Evolutionary conservation across 92 coral and sea anemone genomes (phyloP).

Genomic region (Parazoanthus atlanticus): DNA sequence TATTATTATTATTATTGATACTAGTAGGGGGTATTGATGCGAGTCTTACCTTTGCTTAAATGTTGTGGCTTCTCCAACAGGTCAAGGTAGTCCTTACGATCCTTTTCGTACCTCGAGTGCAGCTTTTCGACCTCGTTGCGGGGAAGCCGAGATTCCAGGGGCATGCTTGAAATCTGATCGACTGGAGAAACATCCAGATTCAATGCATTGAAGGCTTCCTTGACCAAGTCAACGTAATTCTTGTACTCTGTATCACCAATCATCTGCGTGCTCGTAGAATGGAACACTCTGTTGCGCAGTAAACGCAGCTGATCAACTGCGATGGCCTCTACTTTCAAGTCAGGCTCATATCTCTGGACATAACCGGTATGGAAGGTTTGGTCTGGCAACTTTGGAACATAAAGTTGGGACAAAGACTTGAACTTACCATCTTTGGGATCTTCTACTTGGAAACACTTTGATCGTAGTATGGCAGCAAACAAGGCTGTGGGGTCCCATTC

Average conservation of each 20-base stretch:
- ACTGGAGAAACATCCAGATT: neutral
- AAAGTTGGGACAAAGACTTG: neutral
- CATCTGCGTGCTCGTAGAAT: neutral
- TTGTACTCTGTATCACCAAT: slow-evolving; percentile 5
- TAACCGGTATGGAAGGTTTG: neutral
- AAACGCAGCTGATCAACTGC: slow-evolving; percentile 13
- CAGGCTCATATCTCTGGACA: neutral
- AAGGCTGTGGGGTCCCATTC: neutral
- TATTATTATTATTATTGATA: too few species aligned
- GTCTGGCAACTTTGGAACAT: neutral
- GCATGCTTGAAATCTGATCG: neutral
- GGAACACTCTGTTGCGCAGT: slow-evolving; percentile 14
- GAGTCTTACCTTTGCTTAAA: too few species aligned
- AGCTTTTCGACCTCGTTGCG: neutral
- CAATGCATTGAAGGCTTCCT: slow-evolving; percentile 8
- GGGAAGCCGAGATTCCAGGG: neutral
- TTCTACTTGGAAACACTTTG: neutral
- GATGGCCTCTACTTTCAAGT: neutral
- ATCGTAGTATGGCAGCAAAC: neutral
- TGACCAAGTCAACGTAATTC: neutral
- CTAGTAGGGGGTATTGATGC: too few species aligned
- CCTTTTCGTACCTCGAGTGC: neutral
- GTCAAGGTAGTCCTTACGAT: neutral
- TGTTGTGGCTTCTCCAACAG: too few species aligned
- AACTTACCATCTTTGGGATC: neutral